Evolutionary conservation across 2,113 vertebrate species (phyloP), one percentile per base, ranked within the genome.

Genomic region (Kryptolebias marmoratus): DNA sequence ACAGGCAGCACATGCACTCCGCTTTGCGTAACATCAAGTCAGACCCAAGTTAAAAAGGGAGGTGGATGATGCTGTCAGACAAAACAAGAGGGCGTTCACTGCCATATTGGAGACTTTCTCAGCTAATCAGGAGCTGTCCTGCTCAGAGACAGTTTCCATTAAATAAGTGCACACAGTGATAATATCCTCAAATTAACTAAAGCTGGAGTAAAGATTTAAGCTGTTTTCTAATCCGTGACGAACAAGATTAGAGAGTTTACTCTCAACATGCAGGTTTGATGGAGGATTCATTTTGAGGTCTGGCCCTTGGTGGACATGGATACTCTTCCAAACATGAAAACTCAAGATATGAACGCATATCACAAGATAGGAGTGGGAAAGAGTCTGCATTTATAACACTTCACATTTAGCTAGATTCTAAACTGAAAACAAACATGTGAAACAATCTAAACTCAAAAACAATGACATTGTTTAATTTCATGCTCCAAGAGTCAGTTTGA

Each of bases 211-310:
- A 71, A 82, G 79, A 87, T 69, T 75, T 74, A 84, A 71, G 84
- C 58, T 49, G 81, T 59, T 42, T 64, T 66, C 64, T 90, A 90
- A 93, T 91, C 87, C 86, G 61, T 90, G 88, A 91, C 88, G 71
- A 89, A 92, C 68, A 71, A 81, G 89, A 91, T 91, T 89, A 90
- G 73, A 87, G 65, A 55, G 72, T 80, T 73, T 89, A 73, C 66
- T 84, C 85, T 84, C 59, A 59, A 68, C 64, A 68, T 64, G 44
- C 57, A 68, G 61, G 53, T 63, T 22, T 48, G n/a, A 53, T 56
- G 68, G 75, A 79, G 78, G 83, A 89, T 71, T 80, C 75, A 55
- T 68, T 79, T 78, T 13, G 14, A 44, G 54, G 67, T 70, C 68
- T 44, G 64, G 59, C 60, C 60, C 64, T 66, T 65, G n/a, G 22